phyloP scores from a whole-genome alignment of 2,797 vertebrate species.

The Acanthurus lineatus region DNA sequence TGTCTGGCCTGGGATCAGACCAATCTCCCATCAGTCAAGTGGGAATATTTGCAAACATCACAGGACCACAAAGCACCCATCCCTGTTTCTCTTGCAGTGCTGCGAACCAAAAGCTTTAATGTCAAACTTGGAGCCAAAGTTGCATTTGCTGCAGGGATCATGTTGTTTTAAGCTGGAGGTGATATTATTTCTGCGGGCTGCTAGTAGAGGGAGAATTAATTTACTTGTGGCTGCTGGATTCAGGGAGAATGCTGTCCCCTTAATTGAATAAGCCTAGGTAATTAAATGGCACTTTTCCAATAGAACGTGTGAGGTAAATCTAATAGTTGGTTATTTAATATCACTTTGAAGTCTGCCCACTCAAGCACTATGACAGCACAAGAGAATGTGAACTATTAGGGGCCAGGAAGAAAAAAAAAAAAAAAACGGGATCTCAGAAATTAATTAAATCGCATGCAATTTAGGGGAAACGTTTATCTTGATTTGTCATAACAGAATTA shows the following conservation, averaged over 20 bases:
- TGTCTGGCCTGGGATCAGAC: slow-evolving; percentile 63
- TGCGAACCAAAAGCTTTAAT: slow-evolving; percentile 52
- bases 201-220: slow-evolving; percentile 89
- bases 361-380: slow-evolving; percentile 97
- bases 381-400: slow-evolving; percentile 98
- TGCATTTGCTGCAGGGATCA: slow-evolving; percentile 61
- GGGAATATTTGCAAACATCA: slow-evolving; percentile 48
- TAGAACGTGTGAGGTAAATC: slow-evolving; percentile 99
- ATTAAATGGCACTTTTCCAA: slow-evolving; percentile 99
- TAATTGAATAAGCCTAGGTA: slow-evolving; percentile 99
- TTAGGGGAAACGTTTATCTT: slow-evolving; percentile 99
- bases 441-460: slow-evolving; percentile 99
- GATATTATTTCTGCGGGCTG: slow-evolving; percentile 79
- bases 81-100: slow-evolving; percentile 30
- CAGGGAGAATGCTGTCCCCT: slow-evolving; percentile 91
- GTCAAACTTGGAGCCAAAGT: slow-evolving; percentile 60
- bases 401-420: slow-evolving; percentile 78
- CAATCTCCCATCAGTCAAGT: slow-evolving; percentile 72
- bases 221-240: slow-evolving; percentile 93
- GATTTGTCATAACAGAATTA: slow-evolving; percentile 99
- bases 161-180: slow-evolving; percentile 77
- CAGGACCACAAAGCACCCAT: slow-evolving; percentile 39
- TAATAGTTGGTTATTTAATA: slow-evolving; percentile 99
- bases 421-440: slow-evolving; percentile 96
- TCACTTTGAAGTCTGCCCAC: slow-evolving; percentile 99